Base-by-base conservation (phyloP, 2,888 invertebrate species). In the Caenorhabditis zanzibari region DNA sequence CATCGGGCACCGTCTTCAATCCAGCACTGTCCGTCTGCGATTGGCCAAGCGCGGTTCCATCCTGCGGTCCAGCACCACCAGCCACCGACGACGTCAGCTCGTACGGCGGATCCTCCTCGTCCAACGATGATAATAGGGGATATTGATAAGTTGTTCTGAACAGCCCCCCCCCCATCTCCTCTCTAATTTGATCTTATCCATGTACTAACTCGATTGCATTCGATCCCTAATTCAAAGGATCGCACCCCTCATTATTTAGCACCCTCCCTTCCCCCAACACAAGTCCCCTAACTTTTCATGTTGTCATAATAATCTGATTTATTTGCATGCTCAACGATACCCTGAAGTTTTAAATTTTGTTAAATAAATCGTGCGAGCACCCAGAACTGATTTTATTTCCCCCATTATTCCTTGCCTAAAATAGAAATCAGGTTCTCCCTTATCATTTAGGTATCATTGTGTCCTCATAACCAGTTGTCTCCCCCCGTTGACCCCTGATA, bases 11-110 rank as follows among this genome's bases (percentile, higher is more conserved):
- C 6, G 87, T 88, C 32, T 90, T 90, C 85, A 90, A 90, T 64
- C 88, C 90, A 44, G 56, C 80, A 9, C 85, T 90, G n/a, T 89
- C 87, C 16, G 90, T 90, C 14, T 90, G 90, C 74, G 90, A 90
- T 72, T 90, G 88, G 82, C 87, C 90, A 12, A 74, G 73, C n/a
- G 80, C 83, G 6, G 88, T 88, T 47, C 84, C 84, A 38, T 69
- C 77, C 10, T 88, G 88, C 58, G 24, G 44, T 26, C 38, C 44
- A 16, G 7, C 41, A 16, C 14, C 44, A 44, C 44, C 44, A 58
- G 58, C 68, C 10, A 6, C 64, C n/a, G 59, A 49, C 35, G 47
- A 49, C 52, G 2, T 2, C 38, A 16, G 28, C 26, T 28, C 52
- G 41, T 41, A 52, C 49, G 47, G 61, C 58, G 28, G n/a, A n/a